phyloP scores from a whole-genome alignment of 2,113 vertebrate species.

The Malurus melanocephalus region DNA sequence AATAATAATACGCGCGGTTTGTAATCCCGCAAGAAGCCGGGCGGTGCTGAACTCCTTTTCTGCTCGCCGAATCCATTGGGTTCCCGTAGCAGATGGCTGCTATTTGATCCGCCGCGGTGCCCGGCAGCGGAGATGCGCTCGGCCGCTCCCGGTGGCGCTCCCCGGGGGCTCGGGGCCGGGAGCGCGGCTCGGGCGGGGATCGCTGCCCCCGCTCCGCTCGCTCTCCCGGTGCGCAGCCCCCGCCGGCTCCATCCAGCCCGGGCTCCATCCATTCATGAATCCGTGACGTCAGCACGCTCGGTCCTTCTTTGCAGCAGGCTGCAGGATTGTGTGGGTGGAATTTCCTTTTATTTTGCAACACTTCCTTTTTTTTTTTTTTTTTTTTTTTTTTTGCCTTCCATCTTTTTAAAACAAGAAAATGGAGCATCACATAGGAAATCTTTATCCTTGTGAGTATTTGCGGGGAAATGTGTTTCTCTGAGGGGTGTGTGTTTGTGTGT shows the following conservation, averaged over 20 bases:
- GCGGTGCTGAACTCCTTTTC: not conserved
- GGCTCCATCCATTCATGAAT: slow-evolving; percentile 83
- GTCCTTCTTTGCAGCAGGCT: slow-evolving; percentile 71
- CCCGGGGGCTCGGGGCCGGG: not conserved
- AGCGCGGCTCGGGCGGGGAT: slow-evolving; percentile 18
- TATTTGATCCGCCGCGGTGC: not conserved
- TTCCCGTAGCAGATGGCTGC: slow-evolving; percentile 18
- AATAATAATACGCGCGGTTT: not conserved
- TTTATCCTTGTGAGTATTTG: slow-evolving; percentile 64
- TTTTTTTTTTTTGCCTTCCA: slow-evolving; percentile 29
- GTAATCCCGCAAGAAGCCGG: not conserved
- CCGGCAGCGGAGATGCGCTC: not conserved
- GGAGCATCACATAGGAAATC: slow-evolving; percentile 63
- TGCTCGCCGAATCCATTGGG: not conserved
- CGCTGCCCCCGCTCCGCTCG: slow-evolving; percentile 33
- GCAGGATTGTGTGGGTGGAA: slow-evolving; percentile 73
- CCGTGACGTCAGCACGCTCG: slow-evolving; percentile 77
- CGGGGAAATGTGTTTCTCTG: not conserved
- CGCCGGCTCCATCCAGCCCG: slow-evolving; percentile 63
- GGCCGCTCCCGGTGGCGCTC: not conserved
- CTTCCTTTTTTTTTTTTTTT: slow-evolving; percentile 31
- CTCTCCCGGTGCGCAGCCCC: slow-evolving; percentile 29
- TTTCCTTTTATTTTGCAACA: slow-evolving; percentile 70
- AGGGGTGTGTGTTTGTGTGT: not conserved
- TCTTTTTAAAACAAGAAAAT: slow-evolving; percentile 63